These are phyloP conservation scores for Chironomus tentans DNA, from an alignment of 2,888 invertebrate species.

Conservation along the genomic window DNA sequence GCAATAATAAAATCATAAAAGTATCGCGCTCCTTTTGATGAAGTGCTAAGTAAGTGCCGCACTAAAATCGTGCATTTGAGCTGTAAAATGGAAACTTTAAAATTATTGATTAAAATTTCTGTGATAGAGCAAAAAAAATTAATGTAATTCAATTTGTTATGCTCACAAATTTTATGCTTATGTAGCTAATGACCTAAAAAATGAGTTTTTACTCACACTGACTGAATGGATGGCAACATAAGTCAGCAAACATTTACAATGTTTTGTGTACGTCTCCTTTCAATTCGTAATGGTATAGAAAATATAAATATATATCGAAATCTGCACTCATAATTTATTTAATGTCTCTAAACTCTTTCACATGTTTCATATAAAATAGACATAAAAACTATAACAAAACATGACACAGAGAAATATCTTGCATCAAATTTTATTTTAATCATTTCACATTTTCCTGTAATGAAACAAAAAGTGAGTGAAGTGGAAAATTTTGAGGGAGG, in stretches of 20 bases:
- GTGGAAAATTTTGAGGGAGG: neutral
- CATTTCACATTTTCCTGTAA: no score
- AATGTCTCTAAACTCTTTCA: neutral
- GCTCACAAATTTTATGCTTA: no score
- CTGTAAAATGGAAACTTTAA: conserved; percentile 8
- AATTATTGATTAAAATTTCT: conserved; percentile 5
- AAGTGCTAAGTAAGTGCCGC: conserved; percentile 20
- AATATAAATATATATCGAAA: neutral
- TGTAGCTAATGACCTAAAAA: conserved; percentile 12
- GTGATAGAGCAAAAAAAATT: neutral
- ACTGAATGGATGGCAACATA: neutral
- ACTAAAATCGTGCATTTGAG: neutral
- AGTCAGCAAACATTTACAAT: neutral
- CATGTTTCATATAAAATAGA: neutral
- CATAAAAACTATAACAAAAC: neutral
- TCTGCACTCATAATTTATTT: neutral
- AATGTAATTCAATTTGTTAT: conserved; percentile 7
- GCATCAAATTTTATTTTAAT: neutral
- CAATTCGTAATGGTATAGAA: no score
- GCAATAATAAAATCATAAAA: conserved; percentile 11
- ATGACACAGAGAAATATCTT: neutral
- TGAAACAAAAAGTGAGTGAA: no score
- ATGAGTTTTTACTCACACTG: neutral
- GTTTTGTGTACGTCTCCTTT: no score
- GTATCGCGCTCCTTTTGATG: conserved; percentile 5